Evolutionary conservation across 2,797 vertebrate species (phyloP), one percentile per base, ranked within the genome.

Genomic region (Balearica regulorum): DNA sequence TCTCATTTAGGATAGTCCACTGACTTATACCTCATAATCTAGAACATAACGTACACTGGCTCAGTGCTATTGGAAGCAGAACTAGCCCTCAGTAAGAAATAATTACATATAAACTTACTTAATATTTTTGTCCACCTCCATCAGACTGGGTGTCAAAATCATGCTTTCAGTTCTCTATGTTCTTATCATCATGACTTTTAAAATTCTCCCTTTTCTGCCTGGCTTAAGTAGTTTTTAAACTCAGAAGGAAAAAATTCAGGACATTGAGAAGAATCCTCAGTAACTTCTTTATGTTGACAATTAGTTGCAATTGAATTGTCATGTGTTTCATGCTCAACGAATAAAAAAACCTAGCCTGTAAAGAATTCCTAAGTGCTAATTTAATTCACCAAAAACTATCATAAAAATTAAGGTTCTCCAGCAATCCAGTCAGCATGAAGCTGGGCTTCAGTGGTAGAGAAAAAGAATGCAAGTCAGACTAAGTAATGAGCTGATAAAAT

Each of bases 301-400:
- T 87, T 76, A 87, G 55, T 92, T 89, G 25, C 39, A 78, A 41
- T 77, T 89, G 62, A 90, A 46, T 83, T 94, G 41, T 68, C n/a
- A 41, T 41, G 26, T 61, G 25, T 64, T 93, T 90, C 24, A 11
- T 71, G 33, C 46, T 78, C 28, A 70, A 69, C 29, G 80, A 88
- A 88, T 31, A 62, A 84, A 65, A 16, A 26, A 35, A 75, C 61
- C 61, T 82, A 62, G 43, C 49, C 41, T 64, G 29, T 64, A 35
- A 90, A 73, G 72, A 80, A 83, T 55, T 87, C 15, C 1, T 25
- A 73, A 84, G 31, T 83, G 33, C 44, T 91, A 18, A 55, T 80
- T 94, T 89, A 6, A 76, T 79, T 93, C 24, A 49, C 31, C 13
- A 65, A 12, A 81, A 86, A 48, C 58, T 64, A 14, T 13, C 11